A percentile compares a stretch with the other conserved stretches of the same genome.
Evolutionary conservation across 2,113 vertebrate species (phyloP).

Genomic region (Trematocara marginatum): DNA sequence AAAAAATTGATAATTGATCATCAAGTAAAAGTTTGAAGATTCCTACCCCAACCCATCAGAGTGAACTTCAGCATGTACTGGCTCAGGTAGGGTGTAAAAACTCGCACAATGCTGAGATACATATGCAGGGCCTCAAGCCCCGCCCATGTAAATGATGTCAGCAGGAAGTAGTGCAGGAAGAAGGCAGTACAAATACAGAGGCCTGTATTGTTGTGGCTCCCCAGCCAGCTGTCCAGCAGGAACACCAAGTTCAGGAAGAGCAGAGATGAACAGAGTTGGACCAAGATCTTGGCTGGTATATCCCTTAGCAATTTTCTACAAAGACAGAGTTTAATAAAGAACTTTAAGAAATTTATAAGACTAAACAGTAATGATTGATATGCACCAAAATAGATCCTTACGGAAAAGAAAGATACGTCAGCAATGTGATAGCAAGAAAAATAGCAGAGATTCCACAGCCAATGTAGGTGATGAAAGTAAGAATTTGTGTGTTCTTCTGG

Average conservation of each 20-base stretch:
- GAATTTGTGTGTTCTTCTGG: conserved; percentile 69
- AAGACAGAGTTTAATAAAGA: background rate
- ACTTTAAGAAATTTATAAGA: background rate
- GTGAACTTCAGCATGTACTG: conserved; percentile 95
- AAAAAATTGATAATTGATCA: background rate
- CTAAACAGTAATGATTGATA: background rate
- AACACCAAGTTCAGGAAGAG: conserved; percentile 87
- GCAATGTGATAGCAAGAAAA: conserved; percentile 86
- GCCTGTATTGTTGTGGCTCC: conserved; percentile 56
- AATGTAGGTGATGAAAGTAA: conserved; percentile 91
- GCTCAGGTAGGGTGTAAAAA: conserved; percentile 81
- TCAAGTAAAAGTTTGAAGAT: background rate
- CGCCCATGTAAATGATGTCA: conserved; percentile 96
- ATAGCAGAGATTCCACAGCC: conserved; percentile 91
- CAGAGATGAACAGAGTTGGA: conserved; percentile 86
- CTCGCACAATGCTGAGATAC: conserved; percentile 91
- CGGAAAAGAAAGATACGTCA: conserved; percentile 91
- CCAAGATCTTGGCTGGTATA: conserved; percentile 93
- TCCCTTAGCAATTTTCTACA: conserved; percentile 89
- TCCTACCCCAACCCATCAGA: conserved; percentile 87
- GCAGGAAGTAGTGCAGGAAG: conserved; percentile 94
- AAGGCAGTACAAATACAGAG: conserved; percentile 87
- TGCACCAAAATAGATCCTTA: conserved; percentile 60
- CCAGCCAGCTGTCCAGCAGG: conserved; percentile 88
- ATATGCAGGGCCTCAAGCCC: conserved; percentile 96